Percentiles rank a stretch among this genome's conserved stretches.
These are phyloP conservation scores for Pseudochaenichthys georgianus DNA, from an alignment of 2,797 vertebrate species.

Conservation along the genomic window DNA sequence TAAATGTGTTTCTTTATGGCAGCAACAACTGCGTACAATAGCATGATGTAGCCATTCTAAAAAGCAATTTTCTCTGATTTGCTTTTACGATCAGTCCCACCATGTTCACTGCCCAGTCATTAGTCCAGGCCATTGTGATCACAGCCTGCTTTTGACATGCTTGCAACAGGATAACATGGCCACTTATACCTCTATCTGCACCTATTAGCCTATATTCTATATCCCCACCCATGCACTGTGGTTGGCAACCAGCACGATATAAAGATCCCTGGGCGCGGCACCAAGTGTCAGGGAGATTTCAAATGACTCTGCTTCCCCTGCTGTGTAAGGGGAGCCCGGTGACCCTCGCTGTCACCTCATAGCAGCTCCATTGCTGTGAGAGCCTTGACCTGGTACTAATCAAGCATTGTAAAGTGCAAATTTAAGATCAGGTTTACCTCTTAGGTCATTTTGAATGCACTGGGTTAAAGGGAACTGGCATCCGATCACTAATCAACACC, in stretches of 20 bases:
- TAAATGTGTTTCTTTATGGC: neutral
- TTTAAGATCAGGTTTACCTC: conserved; percentile 59
- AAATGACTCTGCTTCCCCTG: conserved; percentile 57
- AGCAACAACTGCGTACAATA: neutral
- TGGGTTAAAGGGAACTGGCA: conserved; percentile 56
- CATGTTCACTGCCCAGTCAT: conserved; percentile 31
- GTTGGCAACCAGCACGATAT: conserved; percentile 51
- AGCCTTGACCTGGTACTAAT: conserved; percentile 67
- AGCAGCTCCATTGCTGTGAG: conserved; percentile 34
- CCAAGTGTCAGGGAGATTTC: conserved; percentile 75
- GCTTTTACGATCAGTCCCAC: conserved; percentile 7
- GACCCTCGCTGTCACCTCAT: conserved; percentile 54
- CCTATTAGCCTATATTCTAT: conserved; percentile 44
- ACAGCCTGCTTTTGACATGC: conserved; percentile 25
- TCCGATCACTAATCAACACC: conserved; percentile 55
- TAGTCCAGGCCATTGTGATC: conserved; percentile 35
- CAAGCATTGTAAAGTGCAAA: conserved; percentile 58
- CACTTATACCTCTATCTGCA: conserved; percentile 47
- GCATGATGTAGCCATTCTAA: conserved; percentile 12
- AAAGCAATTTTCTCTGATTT: conserved; percentile 29
- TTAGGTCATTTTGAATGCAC: conserved; percentile 58
- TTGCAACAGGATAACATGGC: conserved; percentile 14
- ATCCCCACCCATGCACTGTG: conserved; percentile 32
- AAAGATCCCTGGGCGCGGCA: conserved; percentile 57
- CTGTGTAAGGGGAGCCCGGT: conserved; percentile 65